phyloP scores from a whole-genome alignment of 2,888 invertebrate genomes.

The Axea sp. region DNA sequence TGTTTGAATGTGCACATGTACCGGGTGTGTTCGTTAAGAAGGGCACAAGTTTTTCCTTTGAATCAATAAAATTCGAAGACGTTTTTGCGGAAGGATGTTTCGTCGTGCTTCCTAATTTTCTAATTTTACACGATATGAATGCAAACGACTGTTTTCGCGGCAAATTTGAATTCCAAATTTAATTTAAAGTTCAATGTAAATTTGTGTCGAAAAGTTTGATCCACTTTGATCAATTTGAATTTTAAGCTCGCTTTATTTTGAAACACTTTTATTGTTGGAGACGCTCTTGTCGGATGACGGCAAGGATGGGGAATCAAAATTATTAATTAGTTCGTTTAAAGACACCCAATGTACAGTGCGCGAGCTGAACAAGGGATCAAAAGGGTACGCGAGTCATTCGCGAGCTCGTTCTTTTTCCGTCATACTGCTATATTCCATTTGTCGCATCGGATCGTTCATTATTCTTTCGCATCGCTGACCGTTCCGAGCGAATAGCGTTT shows the following conservation, averaged over 20 bases:
- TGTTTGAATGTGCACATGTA: slow-evolving; percentile 23
- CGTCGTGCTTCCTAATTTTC: neutral
- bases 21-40: slow-evolving; percentile 14
- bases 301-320: too few species aligned
- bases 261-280: neutral
- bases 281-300: neutral
- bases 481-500: slow-evolving; percentile 68
- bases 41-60: neutral
- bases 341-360: neutral
- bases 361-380: slow-evolving; percentile 6
- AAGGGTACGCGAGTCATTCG: slow-evolving; percentile 6
- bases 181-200: neutral
- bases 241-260: neutral
- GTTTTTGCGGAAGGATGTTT: neutral
- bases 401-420: slow-evolving; percentile 32
- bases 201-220: slow-evolving; percentile 4
- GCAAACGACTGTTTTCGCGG: neutral
- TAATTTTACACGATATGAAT: neutral
- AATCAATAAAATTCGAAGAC: slow-evolving; percentile 3
- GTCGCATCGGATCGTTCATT: slow-evolving; percentile 69
- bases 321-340: too few species aligned
- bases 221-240: neutral
- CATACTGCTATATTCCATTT: slow-evolving; percentile 66
- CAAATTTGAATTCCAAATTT: slow-evolving; percentile 13
- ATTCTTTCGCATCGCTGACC: slow-evolving; percentile 69